phyloP scores from a whole-genome alignment of 1,140 invertebrate species.

The Bombus terrestris region DNA sequence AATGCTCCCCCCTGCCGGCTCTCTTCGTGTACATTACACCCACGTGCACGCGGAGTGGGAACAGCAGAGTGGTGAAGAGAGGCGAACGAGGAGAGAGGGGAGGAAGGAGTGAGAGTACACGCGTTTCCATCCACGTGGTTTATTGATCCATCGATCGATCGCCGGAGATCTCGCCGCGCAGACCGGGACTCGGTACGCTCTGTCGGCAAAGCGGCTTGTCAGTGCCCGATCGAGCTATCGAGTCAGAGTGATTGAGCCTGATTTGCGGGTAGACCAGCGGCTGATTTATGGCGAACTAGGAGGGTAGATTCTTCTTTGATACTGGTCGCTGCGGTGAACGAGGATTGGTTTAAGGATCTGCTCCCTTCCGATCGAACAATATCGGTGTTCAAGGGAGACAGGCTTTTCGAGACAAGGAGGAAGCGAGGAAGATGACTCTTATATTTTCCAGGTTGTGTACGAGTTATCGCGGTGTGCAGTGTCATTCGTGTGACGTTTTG shows the following conservation, averaged over 20 bases:
- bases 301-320: conserved; percentile 26
- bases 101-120: conserved; percentile 50
- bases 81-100: neutral
- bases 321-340: conserved; percentile 4
- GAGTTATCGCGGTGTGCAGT: neutral
- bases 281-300: conserved; percentile 42
- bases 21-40: conserved; percentile 50
- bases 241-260: conserved; percentile 39
- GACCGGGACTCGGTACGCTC: neutral
- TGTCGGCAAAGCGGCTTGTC: conserved; percentile 36
- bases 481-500: neutral
- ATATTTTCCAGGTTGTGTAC: neutral
- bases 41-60: conserved; percentile 17
- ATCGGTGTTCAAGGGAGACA: neutral
- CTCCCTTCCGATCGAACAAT: neutral
- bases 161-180: conserved; percentile 1
- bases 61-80: neutral
- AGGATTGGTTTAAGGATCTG: neutral
- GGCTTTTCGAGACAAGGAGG: neutral
- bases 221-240: conserved; percentile 49
- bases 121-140: conserved; percentile 54
- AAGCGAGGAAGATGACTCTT: neutral
- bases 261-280: conserved; percentile 43
- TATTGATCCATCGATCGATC: conserved; percentile 60
- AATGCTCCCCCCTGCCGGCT: neutral